A percentile compares a stretch with the other conserved stretches of the same genome.
These are phyloP conservation scores for Pyrrhosoma nymphula DNA, from an alignment of 2,888 invertebrate species.

Conservation along the genomic window DNA sequence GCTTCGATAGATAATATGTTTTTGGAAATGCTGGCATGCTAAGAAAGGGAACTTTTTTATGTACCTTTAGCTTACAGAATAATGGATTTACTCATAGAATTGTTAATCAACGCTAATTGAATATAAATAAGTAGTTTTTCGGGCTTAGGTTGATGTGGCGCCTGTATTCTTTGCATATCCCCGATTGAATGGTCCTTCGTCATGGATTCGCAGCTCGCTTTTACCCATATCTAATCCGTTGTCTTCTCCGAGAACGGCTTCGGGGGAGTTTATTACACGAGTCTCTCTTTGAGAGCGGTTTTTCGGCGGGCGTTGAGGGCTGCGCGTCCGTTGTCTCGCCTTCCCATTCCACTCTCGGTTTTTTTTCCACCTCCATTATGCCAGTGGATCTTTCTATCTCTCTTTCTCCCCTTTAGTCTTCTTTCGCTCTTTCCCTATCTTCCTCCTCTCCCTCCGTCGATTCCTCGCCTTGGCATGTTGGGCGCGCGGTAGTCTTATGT, in stretches of 20 bases:
- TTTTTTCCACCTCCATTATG: slow-evolving; percentile 1
- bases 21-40: too few species aligned
- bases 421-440: neutral
- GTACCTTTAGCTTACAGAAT: too few species aligned
- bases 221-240: neutral
- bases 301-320: neutral
- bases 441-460: neutral
- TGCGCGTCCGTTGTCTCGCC: neutral
- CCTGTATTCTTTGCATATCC: too few species aligned
- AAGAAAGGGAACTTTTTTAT: too few species aligned
- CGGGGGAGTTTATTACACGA: neutral
- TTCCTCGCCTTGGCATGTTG: neutral
- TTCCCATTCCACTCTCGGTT: neutral
- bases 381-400: neutral
- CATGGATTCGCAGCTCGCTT: too few species aligned
- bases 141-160: too few species aligned
- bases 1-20: too few species aligned
- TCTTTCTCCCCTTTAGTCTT: neutral
- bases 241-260: neutral
- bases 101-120: too few species aligned
- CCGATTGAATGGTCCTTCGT: too few species aligned
- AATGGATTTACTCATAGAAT: too few species aligned
- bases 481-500: neutral
- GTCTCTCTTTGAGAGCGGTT: neutral
- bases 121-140: too few species aligned